A percentile compares a stretch with the other conserved stretches of the same genome.
phyloP scores from a whole-genome alignment of 2,888 invertebrate genomes.

The Hermaeophaga mercurialis region DNA sequence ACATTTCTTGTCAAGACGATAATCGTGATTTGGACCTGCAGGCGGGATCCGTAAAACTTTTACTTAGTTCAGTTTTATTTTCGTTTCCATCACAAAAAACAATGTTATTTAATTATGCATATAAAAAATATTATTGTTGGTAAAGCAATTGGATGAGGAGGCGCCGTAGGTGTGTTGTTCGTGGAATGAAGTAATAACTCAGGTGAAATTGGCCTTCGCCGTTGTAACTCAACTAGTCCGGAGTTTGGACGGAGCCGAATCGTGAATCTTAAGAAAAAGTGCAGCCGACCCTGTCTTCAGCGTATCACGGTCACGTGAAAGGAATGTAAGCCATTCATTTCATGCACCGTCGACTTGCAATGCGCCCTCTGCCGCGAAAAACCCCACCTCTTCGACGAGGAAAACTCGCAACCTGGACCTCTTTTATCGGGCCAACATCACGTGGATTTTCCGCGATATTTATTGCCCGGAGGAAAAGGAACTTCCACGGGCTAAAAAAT shows the following conservation, averaged over 20 bases:
- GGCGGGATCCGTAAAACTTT: too few relatives aligned
- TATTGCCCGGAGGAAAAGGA: conserved; percentile 29
- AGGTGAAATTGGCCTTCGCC: neutral
- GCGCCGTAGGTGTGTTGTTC: too few relatives aligned
- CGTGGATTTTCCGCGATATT: conserved; percentile 33
- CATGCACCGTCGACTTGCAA: conserved; percentile 54
- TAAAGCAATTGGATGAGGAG: too few relatives aligned
- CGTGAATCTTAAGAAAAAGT: conserved; percentile 8
- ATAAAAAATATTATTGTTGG: too few relatives aligned
- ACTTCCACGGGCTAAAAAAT: conserved; percentile 21
- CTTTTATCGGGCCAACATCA: conserved; percentile 33
- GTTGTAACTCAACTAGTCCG: neutral
- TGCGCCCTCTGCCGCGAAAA: conserved; percentile 39
- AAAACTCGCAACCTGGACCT: conserved; percentile 17
- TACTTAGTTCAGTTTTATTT: too few relatives aligned
- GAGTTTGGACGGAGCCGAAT: too few relatives aligned
- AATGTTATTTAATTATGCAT: too few relatives aligned
- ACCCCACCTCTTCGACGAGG: conserved; percentile 16
- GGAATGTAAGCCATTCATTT: conserved; percentile 51
- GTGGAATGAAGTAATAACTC: too few relatives aligned
- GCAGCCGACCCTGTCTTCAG: conserved; percentile 24
- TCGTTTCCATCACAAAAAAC: too few relatives aligned
- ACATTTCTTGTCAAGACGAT: too few relatives aligned
- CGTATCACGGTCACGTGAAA: conserved; percentile 44
- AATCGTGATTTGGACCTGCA: too few relatives aligned